Evolutionary conservation across 2,797 vertebrate genomes (phyloP), one percentile per base, ranked within the genome.

Genomic region (Synaphobranchus kaupii): DNA sequence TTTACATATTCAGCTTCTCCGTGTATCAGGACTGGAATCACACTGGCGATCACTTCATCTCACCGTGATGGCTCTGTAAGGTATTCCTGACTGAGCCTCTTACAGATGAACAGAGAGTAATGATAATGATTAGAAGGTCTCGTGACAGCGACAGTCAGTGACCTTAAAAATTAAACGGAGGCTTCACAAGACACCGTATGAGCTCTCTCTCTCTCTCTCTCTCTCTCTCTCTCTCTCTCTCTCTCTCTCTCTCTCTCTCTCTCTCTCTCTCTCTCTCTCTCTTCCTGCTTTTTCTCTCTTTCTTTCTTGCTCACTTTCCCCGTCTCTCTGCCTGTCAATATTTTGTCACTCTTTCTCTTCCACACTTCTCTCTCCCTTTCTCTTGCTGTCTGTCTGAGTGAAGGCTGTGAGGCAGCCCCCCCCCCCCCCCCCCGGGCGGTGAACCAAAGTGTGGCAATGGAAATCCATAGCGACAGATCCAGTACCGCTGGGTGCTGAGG

Each of bases 21-120:
- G 47, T 60, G 73, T 58, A 60, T 80, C 85, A 86, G 44, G 85
- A 17, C 9, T 47, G 10, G 20, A 44, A 81, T 60, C 39, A 76
- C 17, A 20, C 31, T 76, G 31, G 31, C 7, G 73, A 76, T 76
- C 34, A 39, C 31, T 76, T 76, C 34, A 44, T 44, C 73, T 76
- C 34, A 20, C 15, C 34, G 6, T 20, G 73, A 44, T 6, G 73
- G 39, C 31, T 20, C 31, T 76, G 34, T 44, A 15, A 20, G 73
- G 3, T 76, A 10, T 8, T 20, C 31, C 7, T 20, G 34, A 76
- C 28, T 73, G 34, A 76, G 34, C 34, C 1, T 17, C 71, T 76
- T 34, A 34, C 34, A 31, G 28, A 1, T 76, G 39, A 20, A 76
- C 34, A 17, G 34, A 76, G 34, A 76, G 25, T 44, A 76, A 20